phyloP scores from a whole-genome alignment of 2,797 vertebrate species.

The Bufotes viridis region DNA sequence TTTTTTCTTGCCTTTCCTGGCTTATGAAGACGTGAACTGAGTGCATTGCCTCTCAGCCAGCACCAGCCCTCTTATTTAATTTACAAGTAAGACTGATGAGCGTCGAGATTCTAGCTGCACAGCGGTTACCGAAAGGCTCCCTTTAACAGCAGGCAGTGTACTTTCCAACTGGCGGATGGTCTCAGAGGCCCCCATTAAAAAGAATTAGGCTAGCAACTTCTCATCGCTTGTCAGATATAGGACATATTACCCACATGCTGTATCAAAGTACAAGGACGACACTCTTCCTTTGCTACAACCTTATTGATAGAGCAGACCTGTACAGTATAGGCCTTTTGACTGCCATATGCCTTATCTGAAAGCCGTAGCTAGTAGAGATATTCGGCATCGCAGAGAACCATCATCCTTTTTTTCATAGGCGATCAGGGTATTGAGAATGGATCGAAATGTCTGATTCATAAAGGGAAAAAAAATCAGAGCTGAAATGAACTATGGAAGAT shows the following conservation, averaged over 20 bases:
- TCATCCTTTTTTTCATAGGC: background rate
- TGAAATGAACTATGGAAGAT: constrained; percentile 78
- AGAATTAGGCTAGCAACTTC: constrained; percentile 63
- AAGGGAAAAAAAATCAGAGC: constrained; percentile 68
- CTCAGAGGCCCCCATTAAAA: constrained; percentile 69
- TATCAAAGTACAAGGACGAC: constrained; percentile 59
- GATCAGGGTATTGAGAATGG: constrained; percentile 63
- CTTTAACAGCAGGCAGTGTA: constrained; percentile 34
- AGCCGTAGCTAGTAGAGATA: background rate
- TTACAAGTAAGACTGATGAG: constrained; percentile 40
- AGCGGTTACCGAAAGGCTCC: constrained; percentile 32
- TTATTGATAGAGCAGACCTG: constrained; percentile 56
- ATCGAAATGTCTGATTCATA: constrained; percentile 67
- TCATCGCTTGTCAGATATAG: constrained; percentile 64
- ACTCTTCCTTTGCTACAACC: constrained; percentile 60
- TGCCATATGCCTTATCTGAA: constrained; percentile 46
- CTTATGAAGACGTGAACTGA: constrained; percentile 58
- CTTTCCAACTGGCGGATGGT: constrained; percentile 59
- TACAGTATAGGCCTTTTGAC: constrained; percentile 38
- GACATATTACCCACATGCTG: constrained; percentile 60
- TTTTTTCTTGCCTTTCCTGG: constrained; percentile 44
- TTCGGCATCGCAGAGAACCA: background rate
- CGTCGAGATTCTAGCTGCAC: constrained; percentile 28
- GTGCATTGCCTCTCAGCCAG: constrained; percentile 47
- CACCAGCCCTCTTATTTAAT: constrained; percentile 61